Evolutionary conservation across 2,797 vertebrate genomes (phyloP).

Genomic region (Intellagama lesueurii): DNA sequence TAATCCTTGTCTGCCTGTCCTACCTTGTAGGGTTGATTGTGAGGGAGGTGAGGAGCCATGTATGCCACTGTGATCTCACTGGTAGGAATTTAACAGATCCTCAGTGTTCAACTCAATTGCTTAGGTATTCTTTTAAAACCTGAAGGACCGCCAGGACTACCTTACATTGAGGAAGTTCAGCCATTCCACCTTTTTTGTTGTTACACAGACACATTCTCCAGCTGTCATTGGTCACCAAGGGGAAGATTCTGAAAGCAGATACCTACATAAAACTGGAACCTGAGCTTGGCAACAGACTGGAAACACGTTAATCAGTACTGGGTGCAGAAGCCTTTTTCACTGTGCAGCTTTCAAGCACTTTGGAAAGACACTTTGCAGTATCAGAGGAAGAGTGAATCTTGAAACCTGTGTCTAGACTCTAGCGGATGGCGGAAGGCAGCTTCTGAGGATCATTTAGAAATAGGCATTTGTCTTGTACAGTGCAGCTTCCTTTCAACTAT

Average conservation of each 20-base stretch:
- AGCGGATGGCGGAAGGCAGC: neutral
- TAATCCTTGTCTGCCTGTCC: too few relatives aligned
- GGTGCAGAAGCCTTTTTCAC: neutral
- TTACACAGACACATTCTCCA: fast-evolving
- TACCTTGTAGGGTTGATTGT: too few relatives aligned
- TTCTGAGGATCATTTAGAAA: too few relatives aligned
- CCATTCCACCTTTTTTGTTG: slow-evolving; percentile 11
- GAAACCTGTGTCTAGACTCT: neutral
- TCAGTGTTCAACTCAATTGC: neutral
- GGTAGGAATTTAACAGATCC: neutral
- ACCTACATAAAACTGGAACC: neutral
- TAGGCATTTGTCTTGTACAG: too few relatives aligned
- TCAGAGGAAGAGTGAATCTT: slow-evolving; percentile 2
- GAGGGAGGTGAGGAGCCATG: too few relatives aligned
- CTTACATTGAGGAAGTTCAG: neutral
- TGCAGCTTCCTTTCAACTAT: neutral
- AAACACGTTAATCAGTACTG: neutral
- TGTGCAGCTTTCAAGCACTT: neutral
- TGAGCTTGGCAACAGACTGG: neutral
- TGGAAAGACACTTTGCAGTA: neutral
- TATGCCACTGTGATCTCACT: neutral
- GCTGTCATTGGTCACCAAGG: slow-evolving; percentile 2
- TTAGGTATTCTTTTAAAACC: slow-evolving; percentile 13
- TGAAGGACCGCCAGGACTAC: fast-evolving
- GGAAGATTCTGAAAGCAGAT: neutral